Percentiles rank a stretch among this genome's conserved stretches.
phyloP scores from a whole-genome alignment of 2,888 invertebrate species.

The Hyposoter dolosus region DNA sequence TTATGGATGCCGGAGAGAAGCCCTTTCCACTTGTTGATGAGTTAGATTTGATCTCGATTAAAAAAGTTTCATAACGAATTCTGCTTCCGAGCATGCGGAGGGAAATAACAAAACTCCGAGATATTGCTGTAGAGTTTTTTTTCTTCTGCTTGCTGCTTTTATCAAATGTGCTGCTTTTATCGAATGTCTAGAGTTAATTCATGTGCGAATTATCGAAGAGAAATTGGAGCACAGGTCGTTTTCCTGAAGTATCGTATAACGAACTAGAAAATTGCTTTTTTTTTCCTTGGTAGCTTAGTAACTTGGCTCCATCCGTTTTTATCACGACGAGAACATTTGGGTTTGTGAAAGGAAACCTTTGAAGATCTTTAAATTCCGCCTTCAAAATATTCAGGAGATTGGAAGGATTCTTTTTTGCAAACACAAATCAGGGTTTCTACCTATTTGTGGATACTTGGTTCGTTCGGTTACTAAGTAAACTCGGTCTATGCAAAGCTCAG shows the following conservation, averaged over 20 bases:
- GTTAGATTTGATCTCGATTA: not conserved
- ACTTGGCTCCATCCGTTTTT: too few species aligned
- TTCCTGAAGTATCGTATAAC: too few species aligned
- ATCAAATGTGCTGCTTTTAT: not conserved
- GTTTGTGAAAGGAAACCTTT: not conserved
- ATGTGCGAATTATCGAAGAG: not conserved
- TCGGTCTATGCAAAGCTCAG: constrained; percentile 24
- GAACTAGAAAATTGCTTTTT: too few species aligned
- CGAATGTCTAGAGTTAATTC: not conserved
- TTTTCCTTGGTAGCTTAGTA: too few species aligned
- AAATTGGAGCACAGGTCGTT: not conserved
- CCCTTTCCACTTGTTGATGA: not conserved
- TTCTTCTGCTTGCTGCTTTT: not conserved
- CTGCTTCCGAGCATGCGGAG: not conserved
- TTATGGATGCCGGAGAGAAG: not conserved
- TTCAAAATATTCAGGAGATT: not conserved
- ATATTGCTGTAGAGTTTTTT: not conserved
- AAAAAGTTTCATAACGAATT: not conserved
- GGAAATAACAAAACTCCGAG: not conserved
- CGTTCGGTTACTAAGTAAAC: constrained; percentile 38
- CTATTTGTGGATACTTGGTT: not conserved
- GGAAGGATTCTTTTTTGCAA: not conserved
- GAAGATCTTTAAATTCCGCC: not conserved
- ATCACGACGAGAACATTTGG: not conserved
- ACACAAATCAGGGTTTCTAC: not conserved